phyloP scores from a whole-genome alignment of 2,888 invertebrate species.

The Chrysolina oricalcia region DNA sequence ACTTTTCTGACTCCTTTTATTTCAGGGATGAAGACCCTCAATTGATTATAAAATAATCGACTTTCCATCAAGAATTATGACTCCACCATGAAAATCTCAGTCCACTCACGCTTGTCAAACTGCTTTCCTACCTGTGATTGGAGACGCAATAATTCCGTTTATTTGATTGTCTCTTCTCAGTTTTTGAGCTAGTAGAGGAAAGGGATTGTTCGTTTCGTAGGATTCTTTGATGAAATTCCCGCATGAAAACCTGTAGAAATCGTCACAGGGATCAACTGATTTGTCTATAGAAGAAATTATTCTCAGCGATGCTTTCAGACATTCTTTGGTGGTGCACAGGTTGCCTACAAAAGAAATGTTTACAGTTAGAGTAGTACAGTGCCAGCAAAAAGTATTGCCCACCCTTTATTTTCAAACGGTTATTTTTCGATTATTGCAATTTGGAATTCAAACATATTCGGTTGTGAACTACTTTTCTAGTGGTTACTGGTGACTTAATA shows the following conservation, averaged over 20 bases:
- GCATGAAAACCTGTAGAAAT: conserved; percentile 85
- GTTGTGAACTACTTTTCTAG: too few species aligned
- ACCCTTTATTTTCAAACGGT: too few species aligned
- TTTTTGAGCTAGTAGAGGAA: conserved; percentile 38
- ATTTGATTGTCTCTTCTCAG: conserved; percentile 48
- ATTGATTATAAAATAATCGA: too few species aligned
- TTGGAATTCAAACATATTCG: too few species aligned
- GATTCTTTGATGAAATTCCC: conserved; percentile 74
- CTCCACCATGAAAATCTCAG: too few species aligned
- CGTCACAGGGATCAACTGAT: conserved; percentile 81
- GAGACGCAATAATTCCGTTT: conserved; percentile 49
- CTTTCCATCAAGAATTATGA: too few species aligned
- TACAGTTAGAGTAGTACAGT: neutral
- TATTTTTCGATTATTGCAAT: too few species aligned
- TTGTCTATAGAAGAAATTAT: conserved; percentile 80
- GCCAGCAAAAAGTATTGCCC: too few species aligned
- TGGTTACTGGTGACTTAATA: too few species aligned
- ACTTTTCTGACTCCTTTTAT: too few species aligned
- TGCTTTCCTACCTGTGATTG: conserved; percentile 14
- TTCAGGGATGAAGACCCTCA: too few species aligned
- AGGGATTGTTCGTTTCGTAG: conserved; percentile 38
- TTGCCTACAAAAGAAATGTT: neutral
- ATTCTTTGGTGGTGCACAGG: conserved; percentile 75
- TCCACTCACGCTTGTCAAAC: too few species aligned
- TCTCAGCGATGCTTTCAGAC: conserved; percentile 83